Base-by-base conservation (phyloP, 2,113 vertebrate genomes). In the Chloroceryle aenea region DNA sequence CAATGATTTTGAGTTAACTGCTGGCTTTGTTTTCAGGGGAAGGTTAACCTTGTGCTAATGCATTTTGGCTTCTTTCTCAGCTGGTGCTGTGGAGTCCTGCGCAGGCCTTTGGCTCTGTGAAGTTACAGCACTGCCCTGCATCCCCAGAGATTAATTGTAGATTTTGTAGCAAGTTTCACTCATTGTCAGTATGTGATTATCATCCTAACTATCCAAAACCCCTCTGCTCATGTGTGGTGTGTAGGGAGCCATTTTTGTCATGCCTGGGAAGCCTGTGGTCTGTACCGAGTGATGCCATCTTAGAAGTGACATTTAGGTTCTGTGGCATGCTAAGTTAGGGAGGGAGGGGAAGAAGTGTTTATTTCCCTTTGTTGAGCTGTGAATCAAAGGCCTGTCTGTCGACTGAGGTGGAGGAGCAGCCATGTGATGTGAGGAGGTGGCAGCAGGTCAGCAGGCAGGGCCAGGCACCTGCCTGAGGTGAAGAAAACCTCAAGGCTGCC, bases 201-300 rank as follows among this genome's bases (percentile, higher is more conserved):
- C 14, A 1, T 6, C 4, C 1, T 3, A 14, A 25, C 10, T 34
- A 15, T 3, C 34, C 17, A 2, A 40, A 59, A 4, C 30, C 12
- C 0, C 4, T 5, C 42, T 21, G 53, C 14, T 42, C 2, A 1
- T 32, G 14, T 7, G 3, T 30, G 19, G 16, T 16, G 40, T 45
- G 34, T 29, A 12, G 4, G 75, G n/a, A 74, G 5, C 32, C 1
- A 0, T 43, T 66, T 29, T 56, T 53, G 19, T 14, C 19, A 2
- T 0, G 5, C 10, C 15, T 3, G 38, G 36, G 53, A 29, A 55
- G 55, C 20, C 32, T 0, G 3, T 2, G 26, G 48, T 14, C 43
- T 0, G 0, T 1, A 6, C 7, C 0, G 3, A 17, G 38, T 2
- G 58, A 1, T 0, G 1, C 68, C 34, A 4, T 56, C 47, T 48